phyloP scores from a whole-genome alignment of 2,113 vertebrate genomes.

The Anguilla japonica region DNA sequence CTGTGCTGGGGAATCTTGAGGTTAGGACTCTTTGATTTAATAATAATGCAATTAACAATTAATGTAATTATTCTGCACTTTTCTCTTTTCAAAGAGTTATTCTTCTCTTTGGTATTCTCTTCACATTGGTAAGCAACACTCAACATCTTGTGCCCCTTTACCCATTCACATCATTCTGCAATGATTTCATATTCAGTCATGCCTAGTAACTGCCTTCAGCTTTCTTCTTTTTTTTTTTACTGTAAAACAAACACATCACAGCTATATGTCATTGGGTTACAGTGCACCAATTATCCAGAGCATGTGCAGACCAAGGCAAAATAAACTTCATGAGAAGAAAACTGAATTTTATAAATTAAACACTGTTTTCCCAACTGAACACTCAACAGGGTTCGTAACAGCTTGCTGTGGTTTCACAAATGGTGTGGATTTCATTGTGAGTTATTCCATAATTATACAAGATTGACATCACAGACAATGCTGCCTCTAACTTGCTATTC shows the following conservation, averaged over 20 bases:
- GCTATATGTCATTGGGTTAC: neutral
- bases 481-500: neutral
- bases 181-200: neutral
- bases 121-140: too few species aligned
- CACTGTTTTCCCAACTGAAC: neutral
- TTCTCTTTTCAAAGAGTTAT: too few species aligned
- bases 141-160: too few species aligned
- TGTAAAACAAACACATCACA: neutral
- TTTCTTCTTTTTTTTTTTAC: neutral
- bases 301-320: neutral
- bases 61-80: too few species aligned
- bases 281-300: constrained; percentile 5
- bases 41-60: too few species aligned
- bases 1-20: too few species aligned
- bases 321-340: neutral
- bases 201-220: neutral
- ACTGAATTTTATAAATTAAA: constrained; percentile 6
- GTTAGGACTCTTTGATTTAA: too few species aligned
- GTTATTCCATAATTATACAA: neutral
- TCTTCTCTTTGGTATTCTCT: too few species aligned
- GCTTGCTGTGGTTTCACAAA: constrained; percentile 7
- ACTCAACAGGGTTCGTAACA: neutral
- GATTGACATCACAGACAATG: neutral
- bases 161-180: neutral
- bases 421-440: neutral